phyloP scores from a whole-genome alignment of 2,113 vertebrate species.

The Phylloscopus trochilus region DNA sequence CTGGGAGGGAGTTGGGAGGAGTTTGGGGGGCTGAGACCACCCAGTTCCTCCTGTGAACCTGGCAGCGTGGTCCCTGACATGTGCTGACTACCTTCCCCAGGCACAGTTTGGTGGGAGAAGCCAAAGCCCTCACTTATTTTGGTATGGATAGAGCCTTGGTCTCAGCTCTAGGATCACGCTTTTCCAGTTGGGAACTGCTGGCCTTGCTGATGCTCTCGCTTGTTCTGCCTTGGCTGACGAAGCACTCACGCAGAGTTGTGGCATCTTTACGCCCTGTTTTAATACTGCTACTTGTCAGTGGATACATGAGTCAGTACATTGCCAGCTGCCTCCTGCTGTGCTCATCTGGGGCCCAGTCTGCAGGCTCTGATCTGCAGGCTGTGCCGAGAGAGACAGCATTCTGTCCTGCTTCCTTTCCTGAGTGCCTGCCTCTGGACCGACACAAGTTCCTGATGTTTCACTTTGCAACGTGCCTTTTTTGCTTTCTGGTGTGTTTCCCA shows the following conservation, averaged over 20 bases:
- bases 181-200: background rate
- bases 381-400: background rate
- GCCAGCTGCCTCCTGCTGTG: slow-evolving; percentile 34
- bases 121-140: background rate
- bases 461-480: background rate
- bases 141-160: rapidly evolving
- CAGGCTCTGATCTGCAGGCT: background rate
- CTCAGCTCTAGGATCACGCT: background rate
- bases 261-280: slow-evolving; percentile 44
- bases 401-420: background rate
- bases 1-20: background rate
- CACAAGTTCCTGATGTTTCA: background rate
- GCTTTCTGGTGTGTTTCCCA: background rate
- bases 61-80: rapidly evolving
- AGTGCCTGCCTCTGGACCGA: background rate
- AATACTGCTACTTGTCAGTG: slow-evolving; percentile 57
- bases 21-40: background rate
- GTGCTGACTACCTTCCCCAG: background rate
- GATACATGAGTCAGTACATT: slow-evolving; percentile 36
- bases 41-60: background rate
- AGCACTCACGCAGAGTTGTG: slow-evolving; percentile 18
- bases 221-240: slow-evolving; percentile 42
- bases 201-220: background rate
- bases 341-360: slow-evolving; percentile 51
- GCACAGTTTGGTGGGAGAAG: background rate